phyloP scores from a whole-genome alignment of 2,113 vertebrate genomes.

The Arenaria interpres region DNA sequence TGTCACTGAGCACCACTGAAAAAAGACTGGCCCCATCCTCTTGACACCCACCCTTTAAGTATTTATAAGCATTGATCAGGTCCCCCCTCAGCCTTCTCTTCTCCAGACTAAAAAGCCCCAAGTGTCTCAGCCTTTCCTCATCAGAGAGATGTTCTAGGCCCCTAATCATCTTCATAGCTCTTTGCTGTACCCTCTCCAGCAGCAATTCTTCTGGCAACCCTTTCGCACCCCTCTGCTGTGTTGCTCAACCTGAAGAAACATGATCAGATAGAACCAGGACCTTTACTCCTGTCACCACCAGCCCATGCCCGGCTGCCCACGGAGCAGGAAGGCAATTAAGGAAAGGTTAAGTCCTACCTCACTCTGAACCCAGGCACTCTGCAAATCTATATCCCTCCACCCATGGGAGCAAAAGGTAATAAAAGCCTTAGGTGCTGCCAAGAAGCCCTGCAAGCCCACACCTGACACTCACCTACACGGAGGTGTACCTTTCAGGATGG shows the following conservation, averaged over 20 bases:
- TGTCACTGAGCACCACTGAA: too few relatives aligned
- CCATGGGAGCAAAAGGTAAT: not conserved
- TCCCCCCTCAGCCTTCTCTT: too few relatives aligned
- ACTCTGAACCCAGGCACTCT: not conserved
- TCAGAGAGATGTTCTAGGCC: too few relatives aligned
- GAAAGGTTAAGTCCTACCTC: not conserved
- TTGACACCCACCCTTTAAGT: too few relatives aligned
- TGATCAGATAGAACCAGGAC: not conserved
- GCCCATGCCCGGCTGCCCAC: not conserved
- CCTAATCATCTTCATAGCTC: too few relatives aligned
- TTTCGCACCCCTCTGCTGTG: not conserved
- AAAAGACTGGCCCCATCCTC: too few relatives aligned
- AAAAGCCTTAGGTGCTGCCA: not conserved
- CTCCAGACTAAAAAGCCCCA: too few relatives aligned
- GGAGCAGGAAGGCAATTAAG: not conserved
- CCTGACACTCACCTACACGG: not conserved
- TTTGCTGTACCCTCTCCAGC: too few relatives aligned
- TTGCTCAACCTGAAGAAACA: not conserved
- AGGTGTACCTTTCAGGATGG: not conserved
- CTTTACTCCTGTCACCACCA: not conserved
- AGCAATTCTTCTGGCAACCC: not conserved
- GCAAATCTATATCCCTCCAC: not conserved
- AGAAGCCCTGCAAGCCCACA: not conserved
- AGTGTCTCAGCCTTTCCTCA: too few relatives aligned
- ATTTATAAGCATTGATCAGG: too few relatives aligned